Evolutionary conservation across 2,888 invertebrate species (phyloP).

Genomic region (Drosophila prolongata): DNA sequence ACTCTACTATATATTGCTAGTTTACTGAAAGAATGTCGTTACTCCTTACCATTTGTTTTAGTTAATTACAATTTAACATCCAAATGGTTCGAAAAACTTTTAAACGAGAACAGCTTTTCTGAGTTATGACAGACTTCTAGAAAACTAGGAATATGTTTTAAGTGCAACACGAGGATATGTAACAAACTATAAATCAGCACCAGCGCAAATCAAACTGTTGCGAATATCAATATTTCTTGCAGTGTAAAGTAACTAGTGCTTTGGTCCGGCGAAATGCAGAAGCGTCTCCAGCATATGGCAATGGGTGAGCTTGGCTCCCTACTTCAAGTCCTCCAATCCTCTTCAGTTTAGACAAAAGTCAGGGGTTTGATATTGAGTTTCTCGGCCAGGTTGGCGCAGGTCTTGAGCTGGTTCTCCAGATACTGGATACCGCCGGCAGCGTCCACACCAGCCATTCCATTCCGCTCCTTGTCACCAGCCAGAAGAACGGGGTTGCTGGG

Average conservation of each 20-base stretch:
- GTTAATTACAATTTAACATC: neutral
- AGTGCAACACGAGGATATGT: conserved; percentile 28
- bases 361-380: conserved; percentile 86
- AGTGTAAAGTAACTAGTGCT: conserved; percentile 48
- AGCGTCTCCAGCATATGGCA: conserved; percentile 43
- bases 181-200: conserved; percentile 15
- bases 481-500: conserved; percentile 89
- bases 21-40: neutral
- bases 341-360: conserved; percentile 57
- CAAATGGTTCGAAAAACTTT: too few species aligned
- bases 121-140: neutral
- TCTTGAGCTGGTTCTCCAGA: conserved; percentile 90
- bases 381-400: conserved; percentile 87
- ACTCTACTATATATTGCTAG: conserved; percentile 12
- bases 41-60: neutral
- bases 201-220: conserved; percentile 15
- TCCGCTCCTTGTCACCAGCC: conserved; percentile 93
- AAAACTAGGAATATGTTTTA: neutral
- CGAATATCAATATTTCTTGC: conserved; percentile 18
- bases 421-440: conserved; percentile 91
- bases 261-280: conserved; percentile 68
- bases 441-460: conserved; percentile 88
- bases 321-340: neutral
- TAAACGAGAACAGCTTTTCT: neutral
- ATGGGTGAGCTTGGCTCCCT: conserved; percentile 15